Conservation (phyloP, 2,888 invertebrate species). For the Prionchulus punctatus region DNA sequence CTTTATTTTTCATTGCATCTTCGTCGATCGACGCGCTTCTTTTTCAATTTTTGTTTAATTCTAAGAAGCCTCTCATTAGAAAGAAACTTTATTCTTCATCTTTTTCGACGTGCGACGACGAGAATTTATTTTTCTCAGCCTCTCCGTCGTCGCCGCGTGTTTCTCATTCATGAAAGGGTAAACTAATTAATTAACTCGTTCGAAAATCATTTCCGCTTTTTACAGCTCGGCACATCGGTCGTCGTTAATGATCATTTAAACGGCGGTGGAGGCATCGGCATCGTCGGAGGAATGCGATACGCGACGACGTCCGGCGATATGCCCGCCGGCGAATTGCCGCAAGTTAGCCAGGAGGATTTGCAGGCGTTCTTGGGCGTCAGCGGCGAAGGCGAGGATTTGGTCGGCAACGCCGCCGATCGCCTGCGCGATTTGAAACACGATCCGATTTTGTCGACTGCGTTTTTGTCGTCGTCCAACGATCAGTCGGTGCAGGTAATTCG, state of each 20-base stretch:
- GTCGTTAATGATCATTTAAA: not conserved
- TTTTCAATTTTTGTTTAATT: too few relatives aligned
- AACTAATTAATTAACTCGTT: too few relatives aligned
- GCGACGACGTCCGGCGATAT: constrained; percentile 17
- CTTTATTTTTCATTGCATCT: too few relatives aligned
- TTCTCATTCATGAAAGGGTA: too few relatives aligned
- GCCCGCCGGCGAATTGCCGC: constrained; percentile 11
- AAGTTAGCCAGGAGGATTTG: constrained; percentile 12
- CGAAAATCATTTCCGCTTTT: too few relatives aligned
- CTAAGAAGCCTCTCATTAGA: too few relatives aligned
- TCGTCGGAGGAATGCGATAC: too few relatives aligned
- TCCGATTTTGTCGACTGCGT: not conserved
- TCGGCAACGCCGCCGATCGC: not conserved
- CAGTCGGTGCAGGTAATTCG: not conserved
- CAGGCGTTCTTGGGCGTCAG: constrained; percentile 7
- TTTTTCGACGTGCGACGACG: too few relatives aligned
- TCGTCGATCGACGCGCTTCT: too few relatives aligned
- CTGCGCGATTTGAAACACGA: not conserved
- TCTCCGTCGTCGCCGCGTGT: too few relatives aligned
- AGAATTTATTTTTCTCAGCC: too few relatives aligned
- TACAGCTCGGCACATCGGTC: not conserved
- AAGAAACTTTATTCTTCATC: too few relatives aligned
- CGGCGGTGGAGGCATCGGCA: not conserved
- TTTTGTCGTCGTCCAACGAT: not conserved
- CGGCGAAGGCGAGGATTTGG: not conserved